phyloP scores from a whole-genome alignment of 2,113 vertebrate species.

The Phaetusa simplex region DNA sequence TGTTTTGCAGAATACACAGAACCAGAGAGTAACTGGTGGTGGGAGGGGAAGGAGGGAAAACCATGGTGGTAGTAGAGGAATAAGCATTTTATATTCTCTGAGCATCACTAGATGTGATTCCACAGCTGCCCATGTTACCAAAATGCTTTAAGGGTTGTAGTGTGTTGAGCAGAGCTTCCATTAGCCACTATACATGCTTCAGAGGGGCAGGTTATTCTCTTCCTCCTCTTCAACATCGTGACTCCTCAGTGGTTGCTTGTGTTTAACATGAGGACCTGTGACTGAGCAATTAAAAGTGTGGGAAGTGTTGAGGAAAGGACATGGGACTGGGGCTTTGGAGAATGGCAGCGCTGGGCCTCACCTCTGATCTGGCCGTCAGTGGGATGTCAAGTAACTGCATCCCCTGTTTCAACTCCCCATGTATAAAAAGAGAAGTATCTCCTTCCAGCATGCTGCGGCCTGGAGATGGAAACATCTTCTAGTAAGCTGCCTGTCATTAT shows the following conservation, averaged over 20 bases:
- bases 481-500: background rate
- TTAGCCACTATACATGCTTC: background rate
- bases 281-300: background rate
- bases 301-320: rapidly evolving
- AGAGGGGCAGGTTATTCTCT: background rate
- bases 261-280: background rate
- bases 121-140: background rate
- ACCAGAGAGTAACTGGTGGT: background rate
- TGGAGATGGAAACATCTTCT: background rate
- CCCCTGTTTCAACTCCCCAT: background rate
- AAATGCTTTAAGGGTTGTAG: background rate
- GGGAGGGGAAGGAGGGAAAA: background rate
- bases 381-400: background rate
- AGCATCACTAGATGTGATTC: background rate
- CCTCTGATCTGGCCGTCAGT: background rate
- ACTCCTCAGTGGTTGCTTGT: background rate
- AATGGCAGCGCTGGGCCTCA: background rate
- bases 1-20: background rate
- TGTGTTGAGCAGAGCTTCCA: background rate
- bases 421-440: background rate
- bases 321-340: background rate
- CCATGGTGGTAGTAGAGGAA: background rate
- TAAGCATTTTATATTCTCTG: background rate
- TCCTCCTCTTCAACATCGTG: background rate
- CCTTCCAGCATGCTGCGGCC: rapidly evolving